Evolutionary conservation across 2,888 invertebrate genomes (phyloP).

Genomic region (Pandemis corylana): DNA sequence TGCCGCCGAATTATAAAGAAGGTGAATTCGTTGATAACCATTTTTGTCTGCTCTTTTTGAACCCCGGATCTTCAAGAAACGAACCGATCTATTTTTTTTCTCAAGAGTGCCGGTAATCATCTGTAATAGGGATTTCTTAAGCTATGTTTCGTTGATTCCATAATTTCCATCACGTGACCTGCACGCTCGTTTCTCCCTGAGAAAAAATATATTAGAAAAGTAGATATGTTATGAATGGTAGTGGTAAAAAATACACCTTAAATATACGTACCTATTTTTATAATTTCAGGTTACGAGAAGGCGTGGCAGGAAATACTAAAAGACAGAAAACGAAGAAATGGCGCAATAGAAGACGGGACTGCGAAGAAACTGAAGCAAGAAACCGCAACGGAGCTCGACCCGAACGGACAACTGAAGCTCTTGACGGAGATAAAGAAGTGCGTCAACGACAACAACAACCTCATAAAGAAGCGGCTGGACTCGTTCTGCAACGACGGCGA

Average conservation of each 20-base stretch:
- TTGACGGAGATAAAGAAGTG: conserved; percentile 76
- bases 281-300: conserved; percentile 84
- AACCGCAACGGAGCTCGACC: conserved; percentile 56
- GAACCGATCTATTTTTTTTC: too few relatives aligned
- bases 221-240: too few relatives aligned
- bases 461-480: conserved; percentile 75
- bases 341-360: conserved; percentile 57
- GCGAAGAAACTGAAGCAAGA: conserved; percentile 49
- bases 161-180: too few relatives aligned
- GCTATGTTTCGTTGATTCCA: too few relatives aligned
- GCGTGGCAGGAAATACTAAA: conserved; percentile 87
- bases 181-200: too few relatives aligned
- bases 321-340: conserved; percentile 85
- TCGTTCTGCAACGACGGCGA: conserved; percentile 50
- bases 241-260: too few relatives aligned
- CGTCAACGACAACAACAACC: conserved; percentile 77
- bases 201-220: too few relatives aligned
- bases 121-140: too few relatives aligned
- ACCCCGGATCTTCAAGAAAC: too few relatives aligned
- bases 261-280: neutral
- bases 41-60: too few relatives aligned
- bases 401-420: conserved; percentile 69
- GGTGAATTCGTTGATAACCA: conserved; percentile 65
- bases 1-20: conserved; percentile 83
- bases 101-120: too few relatives aligned